A percentile compares a stretch with the other conserved stretches of the same genome.
Conservation (phyloP, 92 coral and sea anemone species). For the Palythoa caribaeorum region DNA sequence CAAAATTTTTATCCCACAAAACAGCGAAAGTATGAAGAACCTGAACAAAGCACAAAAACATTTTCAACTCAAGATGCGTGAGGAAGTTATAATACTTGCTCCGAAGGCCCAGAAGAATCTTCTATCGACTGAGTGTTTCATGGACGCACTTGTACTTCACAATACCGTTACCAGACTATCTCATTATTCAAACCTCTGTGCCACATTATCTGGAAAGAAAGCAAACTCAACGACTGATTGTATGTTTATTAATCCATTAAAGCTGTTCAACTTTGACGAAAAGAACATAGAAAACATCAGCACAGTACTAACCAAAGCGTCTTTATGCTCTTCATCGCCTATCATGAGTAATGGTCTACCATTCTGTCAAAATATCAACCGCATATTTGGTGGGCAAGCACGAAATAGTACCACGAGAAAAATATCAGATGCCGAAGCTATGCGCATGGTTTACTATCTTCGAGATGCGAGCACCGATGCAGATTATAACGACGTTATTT, state of each 20-base stretch:
- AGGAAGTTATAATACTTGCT: constrained; percentile 62
- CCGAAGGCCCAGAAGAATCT: constrained; percentile 57
- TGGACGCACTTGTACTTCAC: constrained; percentile 59
- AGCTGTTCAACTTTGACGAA: constrained; percentile 63
- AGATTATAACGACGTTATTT: constrained; percentile 13
- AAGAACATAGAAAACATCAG: constrained; percentile 51
- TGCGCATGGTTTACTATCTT: constrained; percentile 55
- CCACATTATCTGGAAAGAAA: constrained; percentile 44
- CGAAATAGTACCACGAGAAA: constrained; percentile 16
- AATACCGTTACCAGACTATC: constrained; percentile 50
- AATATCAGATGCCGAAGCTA: constrained; percentile 51
- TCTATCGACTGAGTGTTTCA: constrained; percentile 53
- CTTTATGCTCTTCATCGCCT: constrained; percentile 1
- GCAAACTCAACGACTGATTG: constrained; percentile 45
- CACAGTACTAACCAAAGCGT: constrained; percentile 54
- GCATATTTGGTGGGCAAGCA: constrained; percentile 60
- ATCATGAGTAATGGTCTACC: constrained; percentile 74
- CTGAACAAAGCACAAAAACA: constrained; percentile 70
- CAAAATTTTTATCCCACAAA: constrained; percentile 87
- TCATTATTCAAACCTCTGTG: constrained; percentile 65
- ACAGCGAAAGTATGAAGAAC: constrained; percentile 79
- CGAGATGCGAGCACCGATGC: constrained; percentile 50
- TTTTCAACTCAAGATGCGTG: constrained; percentile 71
- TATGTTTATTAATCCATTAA: constrained; percentile 64
- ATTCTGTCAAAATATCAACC: constrained; percentile 51